phyloP scores from a whole-genome alignment of 2,888 invertebrate species.

The Aleiodes leptofemur region DNA sequence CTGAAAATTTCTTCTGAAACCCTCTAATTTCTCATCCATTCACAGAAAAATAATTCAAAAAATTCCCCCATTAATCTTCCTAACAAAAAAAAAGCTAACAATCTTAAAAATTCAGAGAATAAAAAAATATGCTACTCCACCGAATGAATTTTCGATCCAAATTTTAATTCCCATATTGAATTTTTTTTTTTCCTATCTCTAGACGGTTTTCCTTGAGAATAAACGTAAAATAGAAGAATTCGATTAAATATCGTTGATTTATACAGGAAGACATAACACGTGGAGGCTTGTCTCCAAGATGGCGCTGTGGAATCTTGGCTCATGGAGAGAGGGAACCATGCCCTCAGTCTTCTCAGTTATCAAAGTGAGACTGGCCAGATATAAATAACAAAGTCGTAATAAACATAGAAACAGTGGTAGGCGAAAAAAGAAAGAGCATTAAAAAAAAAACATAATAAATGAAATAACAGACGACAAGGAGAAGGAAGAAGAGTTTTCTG shows the following conservation, averaged over 20 bases:
- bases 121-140: too few relatives aligned
- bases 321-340: neutral
- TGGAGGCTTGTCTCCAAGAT: slow-evolving; percentile 19
- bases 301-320: neutral
- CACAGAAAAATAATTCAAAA: too few relatives aligned
- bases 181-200: too few relatives aligned
- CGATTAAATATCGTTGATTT: slow-evolving; percentile 6
- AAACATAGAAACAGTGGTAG: slow-evolving; percentile 51
- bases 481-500: slow-evolving; percentile 26
- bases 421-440: neutral
- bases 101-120: too few relatives aligned
- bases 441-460: slow-evolving; percentile 15
- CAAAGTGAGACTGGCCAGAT: slow-evolving; percentile 54
- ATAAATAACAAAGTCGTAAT: slow-evolving; percentile 62
- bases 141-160: too few relatives aligned
- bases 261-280: slow-evolving; percentile 23
- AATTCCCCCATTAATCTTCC: too few relatives aligned
- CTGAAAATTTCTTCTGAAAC: too few relatives aligned
- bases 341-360: slow-evolving; percentile 59
- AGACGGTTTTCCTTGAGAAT: too few relatives aligned
- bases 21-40: too few relatives aligned
- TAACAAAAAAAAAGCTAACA: too few relatives aligned
- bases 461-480: slow-evolving; percentile 8
- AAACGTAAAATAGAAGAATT: neutral
- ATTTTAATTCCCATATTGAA: too few relatives aligned